A percentile compares a stretch with the other conserved stretches of the same genome.
These are phyloP conservation scores for Platypus cylindrus DNA, from an alignment of 2,888 invertebrate genomes.

Conservation along the genomic window DNA sequence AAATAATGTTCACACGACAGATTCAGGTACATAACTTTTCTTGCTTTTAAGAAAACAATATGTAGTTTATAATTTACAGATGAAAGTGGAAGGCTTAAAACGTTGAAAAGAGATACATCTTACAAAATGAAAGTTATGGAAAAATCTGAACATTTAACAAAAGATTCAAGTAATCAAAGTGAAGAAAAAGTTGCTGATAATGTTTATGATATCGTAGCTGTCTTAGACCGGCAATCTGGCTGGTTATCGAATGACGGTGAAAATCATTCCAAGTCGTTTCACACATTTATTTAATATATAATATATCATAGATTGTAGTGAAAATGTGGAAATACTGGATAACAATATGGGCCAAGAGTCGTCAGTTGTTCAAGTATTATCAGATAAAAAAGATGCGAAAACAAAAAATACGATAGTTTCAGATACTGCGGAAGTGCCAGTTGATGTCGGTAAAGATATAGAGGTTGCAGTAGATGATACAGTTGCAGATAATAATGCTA, in stretches of 20 bases:
- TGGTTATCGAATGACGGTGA: constrained; percentile 94
- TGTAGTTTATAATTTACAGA: constrained; percentile 18
- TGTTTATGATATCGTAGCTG: constrained; percentile 90
- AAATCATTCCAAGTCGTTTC: no score
- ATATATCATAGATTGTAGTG: constrained; percentile 58
- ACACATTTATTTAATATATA: no score
- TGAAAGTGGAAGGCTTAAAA: constrained; percentile 20
- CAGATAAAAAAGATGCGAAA: constrained; percentile 35
- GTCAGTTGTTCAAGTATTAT: constrained; percentile 44
- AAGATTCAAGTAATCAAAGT: constrained; percentile 75
- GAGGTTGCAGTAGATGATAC: constrained; percentile 16
- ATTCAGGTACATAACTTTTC: no score
- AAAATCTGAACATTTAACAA: constrained; percentile 31
- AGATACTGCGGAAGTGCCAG: constrained; percentile 23
- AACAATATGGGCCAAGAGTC: constrained; percentile 72
- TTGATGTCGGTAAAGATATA: constrained; percentile 9
- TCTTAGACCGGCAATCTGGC: constrained; percentile 75
- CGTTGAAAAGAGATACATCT: constrained; percentile 24
- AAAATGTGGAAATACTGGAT: constrained; percentile 94
- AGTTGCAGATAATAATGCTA: no score
- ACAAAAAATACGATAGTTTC: constrained; percentile 35
- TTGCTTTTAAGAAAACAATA: no score
- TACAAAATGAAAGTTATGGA: constrained; percentile 28
- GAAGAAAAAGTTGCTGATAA: constrained; percentile 69
- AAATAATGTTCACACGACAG: no score